Percentiles rank a stretch among this genome's conserved stretches.
Evolutionary conservation across 2,113 vertebrate species (phyloP).

Genomic region (Himantopus leucocephalus): DNA sequence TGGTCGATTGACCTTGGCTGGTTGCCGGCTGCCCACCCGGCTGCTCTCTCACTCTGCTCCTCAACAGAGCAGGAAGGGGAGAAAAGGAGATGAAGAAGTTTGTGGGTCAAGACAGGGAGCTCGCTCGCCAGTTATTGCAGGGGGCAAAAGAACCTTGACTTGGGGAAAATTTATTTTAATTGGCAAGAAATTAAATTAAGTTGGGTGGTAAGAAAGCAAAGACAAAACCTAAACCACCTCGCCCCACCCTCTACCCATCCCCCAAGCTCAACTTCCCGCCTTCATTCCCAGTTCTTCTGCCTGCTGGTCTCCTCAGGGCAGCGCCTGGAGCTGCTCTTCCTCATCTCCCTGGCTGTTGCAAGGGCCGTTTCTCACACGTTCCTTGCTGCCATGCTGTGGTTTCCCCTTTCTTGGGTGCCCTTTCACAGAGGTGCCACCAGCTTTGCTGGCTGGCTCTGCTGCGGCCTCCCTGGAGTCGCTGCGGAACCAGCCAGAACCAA

Average conservation of each 20-base stretch:
- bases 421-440: background rate
- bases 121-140: background rate
- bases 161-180: background rate
- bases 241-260: background rate
- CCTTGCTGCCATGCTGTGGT: fast-evolving
- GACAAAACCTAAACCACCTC: background rate
- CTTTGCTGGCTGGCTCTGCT: background rate
- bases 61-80: background rate
- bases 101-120: background rate
- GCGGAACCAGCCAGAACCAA: fast-evolving
- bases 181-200: background rate
- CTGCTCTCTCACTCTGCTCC: background rate
- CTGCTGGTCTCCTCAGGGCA: background rate
- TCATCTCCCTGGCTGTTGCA: background rate
- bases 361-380: background rate
- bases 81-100: background rate
- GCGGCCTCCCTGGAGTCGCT: fast-evolving
- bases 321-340: background rate
- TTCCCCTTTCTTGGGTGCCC: background rate
- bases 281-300: background rate
- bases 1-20: background rate
- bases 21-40: background rate
- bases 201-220: background rate
- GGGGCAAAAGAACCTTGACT: background rate
- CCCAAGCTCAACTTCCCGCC: background rate